phyloP scores from a whole-genome alignment of 2,888 invertebrate genomes.

The Diarsia mendica region DNA sequence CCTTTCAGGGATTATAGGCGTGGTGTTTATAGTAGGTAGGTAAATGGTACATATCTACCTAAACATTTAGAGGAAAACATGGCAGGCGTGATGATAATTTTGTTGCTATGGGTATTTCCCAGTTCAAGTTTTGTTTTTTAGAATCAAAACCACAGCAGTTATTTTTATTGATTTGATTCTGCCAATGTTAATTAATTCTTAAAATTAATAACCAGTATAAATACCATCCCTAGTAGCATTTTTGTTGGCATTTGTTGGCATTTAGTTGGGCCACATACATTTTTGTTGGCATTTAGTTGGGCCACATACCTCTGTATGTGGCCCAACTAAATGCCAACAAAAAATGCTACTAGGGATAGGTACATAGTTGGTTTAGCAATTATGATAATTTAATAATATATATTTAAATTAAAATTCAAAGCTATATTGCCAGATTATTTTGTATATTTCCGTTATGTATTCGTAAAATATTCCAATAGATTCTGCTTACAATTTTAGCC shows the following conservation, averaged over 20 bases:
- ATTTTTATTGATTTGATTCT: neutral
- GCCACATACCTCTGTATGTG: no score
- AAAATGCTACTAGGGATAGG: no score
- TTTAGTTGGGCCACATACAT: no score
- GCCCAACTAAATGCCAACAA: no score
- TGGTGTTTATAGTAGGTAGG: neutral
- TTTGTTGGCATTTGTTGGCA: no score
- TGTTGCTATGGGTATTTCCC: no score
- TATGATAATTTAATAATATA: neutral
- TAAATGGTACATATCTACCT: neutral
- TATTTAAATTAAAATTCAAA: conserved; percentile 10
- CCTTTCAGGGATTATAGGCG: no score
- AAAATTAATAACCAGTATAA: neutral
- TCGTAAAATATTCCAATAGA: neutral
- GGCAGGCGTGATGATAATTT: neutral
- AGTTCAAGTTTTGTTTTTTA: neutral
- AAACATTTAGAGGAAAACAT: neutral
- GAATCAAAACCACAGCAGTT: neutral
- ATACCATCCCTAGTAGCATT: no score
- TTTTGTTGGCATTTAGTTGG: no score
- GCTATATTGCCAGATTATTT: conserved; percentile 1
- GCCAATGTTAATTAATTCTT: neutral
- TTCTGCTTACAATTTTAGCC: neutral
- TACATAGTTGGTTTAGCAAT: neutral
- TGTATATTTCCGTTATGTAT: conserved; percentile 3